Percentiles rank a stretch among this genome's conserved stretches.
These are phyloP conservation scores for Dipodomys spectabilis DNA, from an alignment of 2,113 vertebrate genomes.

Conservation along the genomic window DNA sequence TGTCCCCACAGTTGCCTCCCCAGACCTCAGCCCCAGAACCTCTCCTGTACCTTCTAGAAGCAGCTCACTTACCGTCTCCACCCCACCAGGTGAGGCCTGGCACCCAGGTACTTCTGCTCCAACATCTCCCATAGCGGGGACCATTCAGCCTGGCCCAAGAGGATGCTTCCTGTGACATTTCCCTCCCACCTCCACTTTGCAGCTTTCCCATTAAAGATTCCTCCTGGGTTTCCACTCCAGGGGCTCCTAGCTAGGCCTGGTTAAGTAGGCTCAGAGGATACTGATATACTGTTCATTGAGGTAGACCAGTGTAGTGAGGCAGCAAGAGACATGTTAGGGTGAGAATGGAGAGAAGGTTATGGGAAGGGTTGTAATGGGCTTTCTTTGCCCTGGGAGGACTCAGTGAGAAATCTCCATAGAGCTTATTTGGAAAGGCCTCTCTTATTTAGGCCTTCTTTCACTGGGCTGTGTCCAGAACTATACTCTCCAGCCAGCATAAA, in stretches of 20 bases:
- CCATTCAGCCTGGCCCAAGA: not conserved
- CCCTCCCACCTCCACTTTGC: not conserved
- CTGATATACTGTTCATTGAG: not conserved
- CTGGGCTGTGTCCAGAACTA: not conserved
- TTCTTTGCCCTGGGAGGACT: not conserved
- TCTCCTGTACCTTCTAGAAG: constrained; percentile 89
- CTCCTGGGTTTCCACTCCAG: no score
- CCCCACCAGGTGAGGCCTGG: constrained; percentile 85
- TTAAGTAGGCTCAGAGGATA: not conserved
- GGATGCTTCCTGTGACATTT: not conserved
- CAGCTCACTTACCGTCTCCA: constrained; percentile 86
- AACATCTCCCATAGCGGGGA: not conserved
- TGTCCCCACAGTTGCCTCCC: constrained; percentile 86
- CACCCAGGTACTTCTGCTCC: not conserved
- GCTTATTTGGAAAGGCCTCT: not conserved
- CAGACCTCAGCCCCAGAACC: constrained; percentile 87
- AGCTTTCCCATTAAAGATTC: not conserved
- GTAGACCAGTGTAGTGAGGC: not conserved
- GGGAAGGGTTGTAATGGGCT: not conserved
- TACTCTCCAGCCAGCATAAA: not conserved
- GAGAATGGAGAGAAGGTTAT: not conserved
- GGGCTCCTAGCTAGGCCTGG: not conserved
- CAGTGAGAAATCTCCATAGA: not conserved
- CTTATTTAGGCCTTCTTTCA: not conserved
- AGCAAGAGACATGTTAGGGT: not conserved